These are phyloP conservation scores for Drosophila pruinosa DNA, from an alignment of 1,140 invertebrate genomes.

Conservation along the genomic window DNA sequence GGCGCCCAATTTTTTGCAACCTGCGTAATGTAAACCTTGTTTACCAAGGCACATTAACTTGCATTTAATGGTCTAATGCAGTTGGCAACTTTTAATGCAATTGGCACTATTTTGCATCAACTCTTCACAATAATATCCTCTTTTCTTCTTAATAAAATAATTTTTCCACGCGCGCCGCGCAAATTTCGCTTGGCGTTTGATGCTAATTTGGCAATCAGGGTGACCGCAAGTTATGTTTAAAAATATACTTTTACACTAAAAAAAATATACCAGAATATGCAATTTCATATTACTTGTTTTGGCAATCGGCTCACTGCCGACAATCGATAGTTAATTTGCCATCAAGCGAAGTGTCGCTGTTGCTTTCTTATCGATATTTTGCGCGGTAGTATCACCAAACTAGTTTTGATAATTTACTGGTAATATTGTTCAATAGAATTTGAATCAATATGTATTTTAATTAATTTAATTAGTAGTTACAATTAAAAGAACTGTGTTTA, in stretches of 20 bases:
- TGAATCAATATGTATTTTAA: no score
- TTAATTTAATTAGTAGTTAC: no score
- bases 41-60: conserved; percentile 28
- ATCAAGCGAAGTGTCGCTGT: conserved; percentile 17
- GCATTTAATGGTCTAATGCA: neutral
- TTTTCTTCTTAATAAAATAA: conserved; percentile 20
- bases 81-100: conserved; percentile 6
- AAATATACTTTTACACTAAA: no score
- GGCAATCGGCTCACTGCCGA: conserved; percentile 9
- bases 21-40: conserved; percentile 18
- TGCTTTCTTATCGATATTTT: conserved; percentile 24
- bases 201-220: no score
- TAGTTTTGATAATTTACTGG: no score
- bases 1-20: conserved; percentile 62
- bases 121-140: conserved; percentile 8
- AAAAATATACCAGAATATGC: no score
- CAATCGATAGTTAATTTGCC: conserved; percentile 35
- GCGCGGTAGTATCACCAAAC: conserved; percentile 23
- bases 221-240: no score
- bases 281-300: no score
- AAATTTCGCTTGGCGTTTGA: conserved; percentile 45
- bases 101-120: conserved; percentile 11
- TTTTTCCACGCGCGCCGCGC: conserved; percentile 63
- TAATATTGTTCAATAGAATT: no score
- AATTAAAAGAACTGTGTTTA: neutral